A percentile compares a stretch with the other conserved stretches of the same genome.
These are phyloP conservation scores for Scaeva pyrastri DNA, from an alignment of 2,888 invertebrate species.

Conservation along the genomic window DNA sequence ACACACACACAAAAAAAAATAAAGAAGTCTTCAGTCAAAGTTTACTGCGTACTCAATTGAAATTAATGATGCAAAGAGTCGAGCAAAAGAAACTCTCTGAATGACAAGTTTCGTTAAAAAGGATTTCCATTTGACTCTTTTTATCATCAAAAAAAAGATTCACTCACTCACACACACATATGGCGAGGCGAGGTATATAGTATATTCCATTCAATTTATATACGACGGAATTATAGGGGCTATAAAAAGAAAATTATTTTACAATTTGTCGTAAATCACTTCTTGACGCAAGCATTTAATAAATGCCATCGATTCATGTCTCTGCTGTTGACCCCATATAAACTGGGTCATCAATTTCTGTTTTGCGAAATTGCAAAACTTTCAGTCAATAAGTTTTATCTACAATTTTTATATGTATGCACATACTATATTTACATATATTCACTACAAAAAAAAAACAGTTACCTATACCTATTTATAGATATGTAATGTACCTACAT, in stretches of 20 bases:
- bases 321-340: constrained; percentile 8
- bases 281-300: constrained; percentile 34
- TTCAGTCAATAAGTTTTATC: not conserved
- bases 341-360: constrained; percentile 27
- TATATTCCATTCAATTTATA: too few species aligned
- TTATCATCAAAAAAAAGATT: not conserved
- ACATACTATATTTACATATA: too few species aligned
- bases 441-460: too few species aligned
- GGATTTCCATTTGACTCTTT: constrained; percentile 47
- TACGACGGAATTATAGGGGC: not conserved
- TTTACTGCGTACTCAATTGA: constrained; percentile 44
- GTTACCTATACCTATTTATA: not conserved
- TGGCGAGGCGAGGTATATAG: too few species aligned
- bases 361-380: constrained; percentile 2
- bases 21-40: not conserved
- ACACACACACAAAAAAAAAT: too few species aligned
- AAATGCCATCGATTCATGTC: constrained; percentile 7
- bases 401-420: not conserved
- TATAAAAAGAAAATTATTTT: constrained; percentile 8
- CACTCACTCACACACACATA: not conserved
- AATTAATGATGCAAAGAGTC: constrained; percentile 57
- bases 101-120: constrained; percentile 26
- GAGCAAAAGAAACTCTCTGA: not conserved
- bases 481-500: too few species aligned
- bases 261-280: constrained; percentile 24